These are phyloP conservation scores for Neopelma chrysocephalum DNA, from an alignment of 2,797 vertebrate species.

Conservation along the genomic window DNA sequence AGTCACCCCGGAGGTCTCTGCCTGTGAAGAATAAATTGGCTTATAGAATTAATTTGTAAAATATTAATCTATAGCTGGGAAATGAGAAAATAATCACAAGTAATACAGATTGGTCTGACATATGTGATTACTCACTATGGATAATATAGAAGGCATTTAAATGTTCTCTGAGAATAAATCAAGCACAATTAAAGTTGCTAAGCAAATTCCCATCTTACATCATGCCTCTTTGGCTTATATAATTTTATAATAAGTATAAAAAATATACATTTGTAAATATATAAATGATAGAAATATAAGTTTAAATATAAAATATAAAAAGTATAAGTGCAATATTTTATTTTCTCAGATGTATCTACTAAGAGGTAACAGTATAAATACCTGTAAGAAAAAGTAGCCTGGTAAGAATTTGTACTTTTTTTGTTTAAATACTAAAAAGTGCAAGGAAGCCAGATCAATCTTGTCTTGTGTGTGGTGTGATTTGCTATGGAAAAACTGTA, in stretches of 20 bases:
- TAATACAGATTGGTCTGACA: constrained; percentile 15
- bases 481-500: background rate
- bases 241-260: background rate
- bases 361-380: background rate
- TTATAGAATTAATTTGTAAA: background rate
- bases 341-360: background rate
- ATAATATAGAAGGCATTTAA: constrained; percentile 18
- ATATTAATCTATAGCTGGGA: background rate
- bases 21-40: background rate
- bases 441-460: background rate
- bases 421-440: background rate
- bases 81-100: constrained; percentile 7
- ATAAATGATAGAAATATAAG: background rate
- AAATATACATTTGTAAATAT: background rate
- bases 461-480: background rate
- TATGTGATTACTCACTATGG: constrained; percentile 39
- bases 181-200: constrained; percentile 22
- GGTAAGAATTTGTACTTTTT: background rate
- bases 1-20: background rate
- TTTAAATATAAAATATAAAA: background rate
- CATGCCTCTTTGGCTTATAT: background rate
- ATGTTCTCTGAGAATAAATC: constrained; percentile 39
- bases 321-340: background rate
- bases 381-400: background rate
- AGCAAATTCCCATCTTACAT: constrained; percentile 1